Percentiles rank a stretch among this genome's conserved stretches.
phyloP scores from a whole-genome alignment of 2,888 invertebrate species.

The Lasioglossum oenotherae region DNA sequence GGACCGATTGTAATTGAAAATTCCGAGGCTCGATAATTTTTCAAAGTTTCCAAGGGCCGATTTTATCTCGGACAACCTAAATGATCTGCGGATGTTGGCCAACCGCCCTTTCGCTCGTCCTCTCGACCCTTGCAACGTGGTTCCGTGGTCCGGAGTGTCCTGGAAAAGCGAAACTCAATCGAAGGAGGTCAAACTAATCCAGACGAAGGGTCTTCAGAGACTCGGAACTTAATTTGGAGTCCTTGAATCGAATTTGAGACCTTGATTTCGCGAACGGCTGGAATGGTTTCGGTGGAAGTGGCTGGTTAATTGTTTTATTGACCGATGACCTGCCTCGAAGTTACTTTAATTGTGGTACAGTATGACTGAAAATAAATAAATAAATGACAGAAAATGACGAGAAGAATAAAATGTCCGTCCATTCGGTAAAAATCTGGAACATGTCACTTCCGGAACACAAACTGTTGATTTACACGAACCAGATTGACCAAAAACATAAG shows the following conservation, averaged over 20 bases:
- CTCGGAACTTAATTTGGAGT: not conserved
- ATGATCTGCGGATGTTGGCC: constrained; percentile 39
- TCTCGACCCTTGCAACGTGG: not conserved
- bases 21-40: constrained; percentile 50
- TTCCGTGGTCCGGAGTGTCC: not conserved
- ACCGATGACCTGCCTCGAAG: not conserved
- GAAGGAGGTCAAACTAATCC: constrained; percentile 3
- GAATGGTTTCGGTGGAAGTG: not conserved
- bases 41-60: constrained; percentile 19
- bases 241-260: constrained; percentile 8
- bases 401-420: not conserved
- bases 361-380: too few species aligned
- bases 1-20: constrained; percentile 35
- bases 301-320: not conserved
- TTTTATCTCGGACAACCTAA: not conserved
- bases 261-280: not conserved
- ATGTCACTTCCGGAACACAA: too few species aligned
- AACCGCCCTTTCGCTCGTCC: not conserved
- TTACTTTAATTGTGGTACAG: not conserved
- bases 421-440: not conserved
- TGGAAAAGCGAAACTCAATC: not conserved
- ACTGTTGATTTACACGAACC: not conserved
- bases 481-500: not conserved
- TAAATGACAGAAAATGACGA: too few species aligned
- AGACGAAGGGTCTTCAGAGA: not conserved